phyloP scores from a whole-genome alignment of 2,888 invertebrate genomes.

The Incurvaria masculella region DNA sequence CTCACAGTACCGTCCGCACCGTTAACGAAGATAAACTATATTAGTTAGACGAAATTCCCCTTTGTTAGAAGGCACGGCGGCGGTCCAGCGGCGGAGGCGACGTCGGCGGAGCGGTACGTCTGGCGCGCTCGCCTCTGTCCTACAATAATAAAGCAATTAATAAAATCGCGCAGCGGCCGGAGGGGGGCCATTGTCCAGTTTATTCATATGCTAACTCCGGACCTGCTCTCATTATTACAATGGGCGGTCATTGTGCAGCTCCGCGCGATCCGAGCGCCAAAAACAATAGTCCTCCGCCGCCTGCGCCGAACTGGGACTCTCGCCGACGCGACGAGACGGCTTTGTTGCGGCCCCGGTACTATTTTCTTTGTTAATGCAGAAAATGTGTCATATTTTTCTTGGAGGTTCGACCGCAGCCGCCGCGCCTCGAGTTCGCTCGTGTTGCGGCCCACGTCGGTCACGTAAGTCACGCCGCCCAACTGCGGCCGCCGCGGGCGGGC shows the following conservation, averaged over 20 bases:
- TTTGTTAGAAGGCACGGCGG: background rate
- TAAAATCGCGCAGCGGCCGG: constrained; percentile 37
- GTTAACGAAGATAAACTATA: background rate
- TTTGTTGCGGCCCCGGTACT: background rate
- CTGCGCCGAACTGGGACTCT: constrained; percentile 18
- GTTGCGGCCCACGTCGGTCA: background rate
- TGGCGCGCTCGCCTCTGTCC: background rate
- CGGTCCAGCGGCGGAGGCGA: background rate
- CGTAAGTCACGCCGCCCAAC: background rate
- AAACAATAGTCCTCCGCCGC: constrained; percentile 34
- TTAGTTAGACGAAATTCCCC: constrained; percentile 1
- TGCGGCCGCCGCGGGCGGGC: background rate
- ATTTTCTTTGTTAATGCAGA: constrained; percentile 3
- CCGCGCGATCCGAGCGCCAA: constrained; percentile 17
- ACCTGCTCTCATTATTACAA: constrained; percentile 3
- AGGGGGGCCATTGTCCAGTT: constrained; percentile 42
- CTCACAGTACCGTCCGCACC: background rate
- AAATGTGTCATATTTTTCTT: constrained; percentile 3
- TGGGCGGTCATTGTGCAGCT: constrained; percentile 2
- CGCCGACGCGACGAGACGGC: too few species aligned
- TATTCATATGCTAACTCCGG: constrained; percentile 50
- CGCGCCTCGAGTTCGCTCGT: background rate
- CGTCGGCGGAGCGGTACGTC: background rate
- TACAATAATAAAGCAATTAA: constrained; percentile 29
- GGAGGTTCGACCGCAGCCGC: background rate